Conservation (phyloP, 2,797 vertebrate genomes). For the Pseudocheirus occidentalis region DNA sequence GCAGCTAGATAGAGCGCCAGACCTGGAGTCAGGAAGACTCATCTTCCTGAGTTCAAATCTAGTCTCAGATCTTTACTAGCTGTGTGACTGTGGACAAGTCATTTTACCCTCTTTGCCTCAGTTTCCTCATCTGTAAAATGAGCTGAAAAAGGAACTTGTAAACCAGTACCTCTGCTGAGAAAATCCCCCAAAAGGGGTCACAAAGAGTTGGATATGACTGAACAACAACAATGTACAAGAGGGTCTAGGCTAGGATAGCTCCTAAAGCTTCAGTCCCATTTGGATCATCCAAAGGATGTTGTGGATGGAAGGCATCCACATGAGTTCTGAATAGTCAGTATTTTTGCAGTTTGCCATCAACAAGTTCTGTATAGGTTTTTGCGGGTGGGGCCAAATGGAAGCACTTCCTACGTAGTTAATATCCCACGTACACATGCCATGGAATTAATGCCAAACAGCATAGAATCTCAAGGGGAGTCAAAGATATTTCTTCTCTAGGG, state of each 20-base stretch:
- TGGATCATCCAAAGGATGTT: not conserved
- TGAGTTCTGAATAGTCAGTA: not conserved
- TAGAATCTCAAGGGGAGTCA: not conserved
- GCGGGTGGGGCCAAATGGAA: not conserved
- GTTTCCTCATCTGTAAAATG: not conserved
- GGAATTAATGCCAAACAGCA: not conserved
- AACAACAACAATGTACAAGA: not conserved
- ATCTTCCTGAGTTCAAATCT: not conserved
- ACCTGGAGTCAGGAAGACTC: not conserved
- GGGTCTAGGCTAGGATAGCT: not conserved
- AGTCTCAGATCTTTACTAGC: not conserved
- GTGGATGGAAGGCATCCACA: not conserved
- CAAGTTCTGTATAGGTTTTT: not conserved
- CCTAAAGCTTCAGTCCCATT: not conserved
- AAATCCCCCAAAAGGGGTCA: not conserved
- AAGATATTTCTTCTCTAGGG: not conserved
- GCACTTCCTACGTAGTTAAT: not conserved
- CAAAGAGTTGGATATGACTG: not conserved
- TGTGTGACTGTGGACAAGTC: not conserved
- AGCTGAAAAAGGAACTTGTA: not conserved
- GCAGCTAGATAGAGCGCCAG: not conserved
- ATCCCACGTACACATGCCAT: not conserved
- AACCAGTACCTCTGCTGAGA: not conserved
- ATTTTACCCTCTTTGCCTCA: not conserved
- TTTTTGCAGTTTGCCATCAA: not conserved